These are phyloP conservation scores for Athalia circularis DNA, from an alignment of 2,888 invertebrate genomes.

Conservation along the genomic window DNA sequence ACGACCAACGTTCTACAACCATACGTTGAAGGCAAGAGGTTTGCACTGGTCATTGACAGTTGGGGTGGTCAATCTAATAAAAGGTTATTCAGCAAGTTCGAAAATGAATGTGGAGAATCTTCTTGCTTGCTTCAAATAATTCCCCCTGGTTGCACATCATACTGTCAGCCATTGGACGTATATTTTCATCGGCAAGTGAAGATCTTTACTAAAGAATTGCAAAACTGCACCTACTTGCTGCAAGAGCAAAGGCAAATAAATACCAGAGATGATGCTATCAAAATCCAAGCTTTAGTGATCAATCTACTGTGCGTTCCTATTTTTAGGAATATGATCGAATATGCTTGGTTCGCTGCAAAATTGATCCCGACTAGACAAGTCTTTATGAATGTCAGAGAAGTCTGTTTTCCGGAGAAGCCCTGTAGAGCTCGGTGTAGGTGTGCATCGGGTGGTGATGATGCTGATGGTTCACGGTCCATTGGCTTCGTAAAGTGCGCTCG, in stretches of 20 bases:
- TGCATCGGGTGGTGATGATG: background rate
- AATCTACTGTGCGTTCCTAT: conserved; percentile 31
- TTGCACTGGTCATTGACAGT: conserved; percentile 46
- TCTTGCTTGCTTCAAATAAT: too few relatives aligned
- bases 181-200: background rate
- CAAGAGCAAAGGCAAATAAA: conserved; percentile 9
- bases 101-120: conserved; percentile 33
- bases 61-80: conserved; percentile 48
- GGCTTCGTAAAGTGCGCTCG: conserved; percentile 3
- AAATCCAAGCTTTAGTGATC: conserved; percentile 33
- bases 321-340: conserved; percentile 34
- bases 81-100: conserved; percentile 36
- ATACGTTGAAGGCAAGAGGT: conserved; percentile 15
- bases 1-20: conserved; percentile 44
- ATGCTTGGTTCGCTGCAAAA: conserved; percentile 39
- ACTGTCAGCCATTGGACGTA: too few relatives aligned
- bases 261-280: conserved; percentile 32
- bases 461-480: background rate
- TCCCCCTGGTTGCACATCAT: too few relatives aligned
- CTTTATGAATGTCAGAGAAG: conserved; percentile 14
- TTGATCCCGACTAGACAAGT: background rate
- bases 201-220: background rate
- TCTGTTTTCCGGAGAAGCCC: conserved; percentile 15
- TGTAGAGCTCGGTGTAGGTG: background rate
- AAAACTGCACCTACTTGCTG: conserved; percentile 11